phyloP scores from a whole-genome alignment of 2,797 vertebrate genomes.

The Lepidocolaptes lacrymiger region DNA sequence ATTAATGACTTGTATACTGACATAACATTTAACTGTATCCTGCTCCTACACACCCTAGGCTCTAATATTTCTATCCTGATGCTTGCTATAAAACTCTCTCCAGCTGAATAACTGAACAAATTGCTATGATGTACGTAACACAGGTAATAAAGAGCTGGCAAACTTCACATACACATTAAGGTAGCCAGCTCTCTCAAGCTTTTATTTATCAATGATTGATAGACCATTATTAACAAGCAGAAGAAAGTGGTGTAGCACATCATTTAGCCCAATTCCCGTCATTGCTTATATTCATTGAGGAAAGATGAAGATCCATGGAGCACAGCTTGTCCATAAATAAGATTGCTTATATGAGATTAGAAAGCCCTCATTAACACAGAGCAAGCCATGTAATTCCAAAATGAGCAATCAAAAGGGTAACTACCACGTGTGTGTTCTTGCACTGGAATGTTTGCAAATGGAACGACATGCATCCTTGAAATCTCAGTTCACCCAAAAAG shows the following conservation, averaged over 20 bases:
- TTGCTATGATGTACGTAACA: not conserved
- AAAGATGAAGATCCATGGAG: not conserved
- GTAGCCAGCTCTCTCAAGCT: not conserved
- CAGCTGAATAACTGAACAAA: constrained; percentile 3
- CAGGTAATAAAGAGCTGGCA: constrained; percentile 39
- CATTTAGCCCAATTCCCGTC: not conserved
- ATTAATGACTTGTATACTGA: not conserved
- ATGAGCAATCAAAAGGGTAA: not conserved
- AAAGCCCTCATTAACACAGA: constrained; percentile 12
- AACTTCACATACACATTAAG: not conserved
- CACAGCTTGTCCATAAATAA: not conserved
- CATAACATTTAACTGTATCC: not conserved
- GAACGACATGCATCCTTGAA: not conserved
- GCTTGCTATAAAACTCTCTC: constrained; percentile 19
- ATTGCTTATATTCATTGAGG: not conserved
- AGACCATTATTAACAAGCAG: constrained; percentile 11
- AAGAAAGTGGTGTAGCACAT: not conserved
- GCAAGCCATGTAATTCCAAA: not conserved
- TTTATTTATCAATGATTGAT: constrained; percentile 20
- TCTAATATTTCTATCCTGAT: not conserved
- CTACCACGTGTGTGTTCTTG: not conserved
- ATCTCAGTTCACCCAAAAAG: not conserved
- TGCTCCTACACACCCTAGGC: not conserved
- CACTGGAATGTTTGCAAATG: not conserved
- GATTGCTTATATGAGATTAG: not conserved